Evolutionary conservation across 2,113 vertebrate species (phyloP), one percentile per base, ranked within the genome.

Genomic region (Arenaria interpres): DNA sequence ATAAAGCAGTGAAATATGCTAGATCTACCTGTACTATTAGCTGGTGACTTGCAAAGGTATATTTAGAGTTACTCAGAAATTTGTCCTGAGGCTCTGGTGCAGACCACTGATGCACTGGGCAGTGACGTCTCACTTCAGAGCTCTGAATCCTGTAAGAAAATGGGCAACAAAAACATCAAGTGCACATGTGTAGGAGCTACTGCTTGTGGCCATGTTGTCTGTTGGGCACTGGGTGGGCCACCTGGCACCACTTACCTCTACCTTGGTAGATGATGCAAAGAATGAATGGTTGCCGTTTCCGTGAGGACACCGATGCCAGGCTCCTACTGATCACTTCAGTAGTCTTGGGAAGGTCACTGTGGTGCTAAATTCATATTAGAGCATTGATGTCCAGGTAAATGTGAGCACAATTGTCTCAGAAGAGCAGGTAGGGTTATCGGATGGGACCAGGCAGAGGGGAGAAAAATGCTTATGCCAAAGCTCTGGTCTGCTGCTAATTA

Each of bases 221-320:
- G 0, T 12, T 14, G 27, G 24, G 41, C 22, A 18, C 9, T 23
- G 37, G 12, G 4, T 27, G 33, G 33, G 14, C 21, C 10, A 28
- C 25, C 22, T 50, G 35, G 7, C 28, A 45, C 21, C 33, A 23
- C 13, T 57, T 12, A 27, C 7, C 7, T 39, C 54, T 41, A 1
- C 48, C 22, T 88, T 54, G 10, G 27, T 20, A 54, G 24, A 32
- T 14, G 20, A 39, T 32, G 33, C 6, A 19, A 57, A 57, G 33
- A 57, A 15, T 22, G 21, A 41, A 41, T 7, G 19, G 12, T 28
- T 79, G 11, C 30, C 8, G 19, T 16, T 11, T n/a, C 35, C 0
- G 0, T 4, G 6, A 3, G 39, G 23, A 7, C 10, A 32, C 22
- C 4, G 13, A 14, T 22, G 8, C n/a, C 45, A 32, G 16, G 25